Evolutionary conservation across 1,140 invertebrate genomes (phyloP).

Genomic region (Muscidifurax raptorellus): DNA sequence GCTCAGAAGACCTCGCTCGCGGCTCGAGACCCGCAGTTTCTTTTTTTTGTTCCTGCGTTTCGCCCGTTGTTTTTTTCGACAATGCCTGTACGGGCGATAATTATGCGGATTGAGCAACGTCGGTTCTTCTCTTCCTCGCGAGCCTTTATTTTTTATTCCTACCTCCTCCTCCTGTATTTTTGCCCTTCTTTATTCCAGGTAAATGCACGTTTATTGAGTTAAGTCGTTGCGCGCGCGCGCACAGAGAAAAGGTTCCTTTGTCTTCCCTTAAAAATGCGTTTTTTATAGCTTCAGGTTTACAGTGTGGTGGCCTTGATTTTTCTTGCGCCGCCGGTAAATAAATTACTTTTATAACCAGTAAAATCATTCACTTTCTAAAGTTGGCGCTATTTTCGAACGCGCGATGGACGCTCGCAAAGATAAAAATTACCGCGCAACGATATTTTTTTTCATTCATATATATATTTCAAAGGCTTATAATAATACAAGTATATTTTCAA

Average conservation of each 20-base stretch:
- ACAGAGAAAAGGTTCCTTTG: conserved; percentile 1
- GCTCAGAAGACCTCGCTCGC: background rate
- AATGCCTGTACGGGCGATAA: conserved; percentile 13
- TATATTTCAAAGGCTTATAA: no score
- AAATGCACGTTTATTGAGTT: conserved; percentile 29
- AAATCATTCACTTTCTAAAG: conserved; percentile 35
- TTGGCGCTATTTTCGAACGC: background rate
- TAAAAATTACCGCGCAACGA: background rate
- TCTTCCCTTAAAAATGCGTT: conserved; percentile 16
- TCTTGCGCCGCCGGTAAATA: conserved; percentile 8
- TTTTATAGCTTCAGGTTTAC: background rate
- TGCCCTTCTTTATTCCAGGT: conserved; percentile 1
- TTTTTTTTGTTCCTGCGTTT: conserved; percentile 9
- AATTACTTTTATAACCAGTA: conserved; percentile 8
- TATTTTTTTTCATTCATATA: background rate
- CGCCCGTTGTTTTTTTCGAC: background rate
- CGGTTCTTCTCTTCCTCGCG: background rate
- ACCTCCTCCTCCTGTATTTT: background rate
- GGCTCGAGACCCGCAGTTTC: background rate
- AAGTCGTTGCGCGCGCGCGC: background rate
- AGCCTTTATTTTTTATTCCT: conserved; percentile 19
- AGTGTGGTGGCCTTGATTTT: conserved; percentile 34
- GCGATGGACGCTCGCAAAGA: background rate
- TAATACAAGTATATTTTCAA: background rate
- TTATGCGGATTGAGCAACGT: conserved; percentile 35